Conservation (phyloP, 2,797 vertebrate genomes). For the Lithobates sylvaticus region DNA sequence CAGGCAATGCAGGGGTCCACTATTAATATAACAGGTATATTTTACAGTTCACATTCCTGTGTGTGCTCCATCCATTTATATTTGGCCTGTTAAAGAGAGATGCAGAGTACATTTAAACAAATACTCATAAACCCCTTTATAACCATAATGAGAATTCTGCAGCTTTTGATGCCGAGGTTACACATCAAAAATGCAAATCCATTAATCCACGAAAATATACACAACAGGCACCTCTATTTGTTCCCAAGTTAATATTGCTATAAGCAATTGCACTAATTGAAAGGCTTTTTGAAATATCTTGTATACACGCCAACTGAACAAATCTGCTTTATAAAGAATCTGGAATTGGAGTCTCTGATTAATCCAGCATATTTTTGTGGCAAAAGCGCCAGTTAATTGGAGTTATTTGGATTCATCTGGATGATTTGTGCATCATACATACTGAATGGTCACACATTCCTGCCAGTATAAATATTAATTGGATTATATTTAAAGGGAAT, state of each 20-base stretch:
- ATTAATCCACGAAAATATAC: slow-evolving; percentile 40
- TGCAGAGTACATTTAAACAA: neutral
- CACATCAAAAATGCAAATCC: slow-evolving; percentile 49
- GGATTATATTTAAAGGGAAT: neutral
- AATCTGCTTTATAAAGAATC: slow-evolving; percentile 31
- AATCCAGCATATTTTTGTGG: slow-evolving; percentile 12
- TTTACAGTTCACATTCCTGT: neutral
- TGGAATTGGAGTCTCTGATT: neutral
- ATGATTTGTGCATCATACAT: neutral
- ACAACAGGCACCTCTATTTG: slow-evolving; percentile 37
- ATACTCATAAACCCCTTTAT: slow-evolving; percentile 22
- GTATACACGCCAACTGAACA: slow-evolving; percentile 20
- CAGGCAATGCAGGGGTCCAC: no score
- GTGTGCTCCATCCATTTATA: neutral
- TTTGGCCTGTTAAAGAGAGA: neutral
- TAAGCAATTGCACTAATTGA: slow-evolving; percentile 52
- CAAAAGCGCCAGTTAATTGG: slow-evolving; percentile 4
- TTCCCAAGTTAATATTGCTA: slow-evolving; percentile 40
- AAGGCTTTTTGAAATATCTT: slow-evolving; percentile 30
- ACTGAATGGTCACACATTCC: neutral
- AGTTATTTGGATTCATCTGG: slow-evolving; percentile 17
- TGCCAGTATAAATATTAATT: neutral
- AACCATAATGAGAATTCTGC: slow-evolving; percentile 26
- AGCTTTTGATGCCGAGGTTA: slow-evolving; percentile 30
- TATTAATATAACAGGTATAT: no score